Evolutionary conservation across 2,113 vertebrate genomes (phyloP).

Genomic region (Fukomys damarensis): DNA sequence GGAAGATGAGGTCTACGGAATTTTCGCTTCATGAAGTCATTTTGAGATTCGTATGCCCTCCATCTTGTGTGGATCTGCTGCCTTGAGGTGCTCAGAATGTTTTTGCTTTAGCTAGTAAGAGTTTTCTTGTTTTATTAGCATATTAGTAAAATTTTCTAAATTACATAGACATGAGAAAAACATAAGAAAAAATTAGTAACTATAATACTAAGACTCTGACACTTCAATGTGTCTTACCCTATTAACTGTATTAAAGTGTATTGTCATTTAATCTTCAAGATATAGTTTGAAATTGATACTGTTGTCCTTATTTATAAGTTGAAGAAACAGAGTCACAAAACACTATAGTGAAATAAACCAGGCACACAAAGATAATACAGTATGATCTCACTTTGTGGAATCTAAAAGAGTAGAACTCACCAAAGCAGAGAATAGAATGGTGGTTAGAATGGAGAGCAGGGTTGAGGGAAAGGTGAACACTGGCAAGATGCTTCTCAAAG

Average conservation of each 20-base stretch:
- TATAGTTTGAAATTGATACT: constrained; percentile 5
- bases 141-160: constrained; percentile 4
- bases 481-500: not conserved
- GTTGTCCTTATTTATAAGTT: constrained; percentile 30
- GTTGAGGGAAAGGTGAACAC: not conserved
- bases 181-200: not conserved
- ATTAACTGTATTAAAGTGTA: not conserved
- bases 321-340: not conserved
- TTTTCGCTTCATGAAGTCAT: not conserved
- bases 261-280: constrained; percentile 22
- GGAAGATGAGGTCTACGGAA: not conserved
- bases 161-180: not conserved
- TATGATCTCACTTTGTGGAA: not conserved
- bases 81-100: not conserved
- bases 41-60: not conserved
- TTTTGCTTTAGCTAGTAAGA: not conserved
- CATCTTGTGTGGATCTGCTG: not conserved
- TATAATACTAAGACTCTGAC: constrained; percentile 12
- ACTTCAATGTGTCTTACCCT: not conserved
- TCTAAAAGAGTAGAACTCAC: not conserved
- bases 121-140: constrained; percentile 34
- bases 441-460: not conserved
- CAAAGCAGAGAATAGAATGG: not conserved
- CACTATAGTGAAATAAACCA: not conserved
- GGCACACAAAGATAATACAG: not conserved